Evolutionary conservation across 2,113 vertebrate genomes (phyloP), one percentile per base, ranked within the genome.

Genomic region (Notiomystis cincta): DNA sequence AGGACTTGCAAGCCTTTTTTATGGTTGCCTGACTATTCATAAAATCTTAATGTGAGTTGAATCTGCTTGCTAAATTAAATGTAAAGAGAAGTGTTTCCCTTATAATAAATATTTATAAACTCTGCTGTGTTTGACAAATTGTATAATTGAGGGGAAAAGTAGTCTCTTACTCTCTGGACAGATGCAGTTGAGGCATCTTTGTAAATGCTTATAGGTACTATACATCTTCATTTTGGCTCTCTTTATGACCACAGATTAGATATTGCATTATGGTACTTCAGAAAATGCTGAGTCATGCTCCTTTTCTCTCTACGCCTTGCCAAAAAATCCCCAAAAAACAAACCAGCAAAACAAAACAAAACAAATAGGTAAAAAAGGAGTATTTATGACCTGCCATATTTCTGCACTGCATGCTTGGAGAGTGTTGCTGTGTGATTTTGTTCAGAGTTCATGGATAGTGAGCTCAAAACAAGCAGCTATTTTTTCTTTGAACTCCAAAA

Each of bases 291-390:
- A 82, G 7, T 37, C n/a, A 48, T 82, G 13, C 11, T 75, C 2
- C 20, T 91, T 27, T 70, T 71, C 27, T 12, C 28, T 42, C 27
- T 24, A 3, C 8, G 17, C 9, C 10, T 16, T 23, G 6, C 23
- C 18, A 58, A 20, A 24, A 30, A 25, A 16, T 9, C 12, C 15
- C 3, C 35, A 22, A 28, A 47, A 21, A 38, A 8, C 17, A 6
- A 33, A n/a, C n/a, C n/a, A n/a, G n/a, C n/a, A 28, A 17, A 10
- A 22, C 24, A 47, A 33, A n/a, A 10, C 1, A 21, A n/a, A 9
- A 25, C 5, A 33, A 30, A 9, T 10, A 5, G 2, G 10, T 14
- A 21, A 9, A 5, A 51, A 27, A 7, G 7, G 9, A 28, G 5
- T 15, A 4, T 24, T 17, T 33, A 7, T 48, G 16, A 20, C 28